Base-by-base conservation (phyloP, 2,888 invertebrate species). In the Cataglyphis livida region DNA sequence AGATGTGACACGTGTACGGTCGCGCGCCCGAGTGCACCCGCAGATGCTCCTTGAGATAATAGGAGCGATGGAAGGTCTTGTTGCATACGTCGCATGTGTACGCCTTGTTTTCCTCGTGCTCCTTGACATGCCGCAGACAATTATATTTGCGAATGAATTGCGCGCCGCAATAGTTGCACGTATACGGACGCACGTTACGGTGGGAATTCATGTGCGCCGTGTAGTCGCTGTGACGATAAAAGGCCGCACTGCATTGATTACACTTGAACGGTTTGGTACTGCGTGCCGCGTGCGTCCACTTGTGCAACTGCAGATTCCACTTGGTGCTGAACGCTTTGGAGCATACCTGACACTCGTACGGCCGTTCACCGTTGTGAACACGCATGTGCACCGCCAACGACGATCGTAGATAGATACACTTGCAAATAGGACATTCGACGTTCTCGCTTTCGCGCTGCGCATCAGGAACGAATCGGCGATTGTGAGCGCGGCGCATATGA, bases 121-220 rank as follows among this genome's bases (percentile, higher is more conserved):
- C 98, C 64, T 96, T 96, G 7, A 98, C 97, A 94, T 98, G 98
- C 61, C 98, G 95, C 93, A 97, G 96, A 93, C 98, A 98, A 95
- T 98, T 98, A 94, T 97, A 98, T 94, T 98, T 98, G 84, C 98
- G 95, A 85, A 98, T 98, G 95, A 98, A 98, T 95, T 98, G 97
- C 85, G 98, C 97, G 61, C 98, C 98, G 95, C 98, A 98, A 94
- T 97, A 97, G 94, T 98, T 98, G 94, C 98, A 98, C 0, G 98
- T 98, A 95, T 97, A 98, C 1, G 98, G 98, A 74, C 97, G 96
- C 62, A 98, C 96, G 84, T 97, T 97, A 88, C 97, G 97, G 95
- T 98, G 98, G 51, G 98, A 96, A 95, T 98, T 97, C 96, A 98
- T 97, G 94, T 98, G 98, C 15, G 98, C 97, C 57, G 97, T 95